Evolutionary conservation across 2,888 invertebrate genomes (phyloP).

Genomic region (Perizoma affinitatum): DNA sequence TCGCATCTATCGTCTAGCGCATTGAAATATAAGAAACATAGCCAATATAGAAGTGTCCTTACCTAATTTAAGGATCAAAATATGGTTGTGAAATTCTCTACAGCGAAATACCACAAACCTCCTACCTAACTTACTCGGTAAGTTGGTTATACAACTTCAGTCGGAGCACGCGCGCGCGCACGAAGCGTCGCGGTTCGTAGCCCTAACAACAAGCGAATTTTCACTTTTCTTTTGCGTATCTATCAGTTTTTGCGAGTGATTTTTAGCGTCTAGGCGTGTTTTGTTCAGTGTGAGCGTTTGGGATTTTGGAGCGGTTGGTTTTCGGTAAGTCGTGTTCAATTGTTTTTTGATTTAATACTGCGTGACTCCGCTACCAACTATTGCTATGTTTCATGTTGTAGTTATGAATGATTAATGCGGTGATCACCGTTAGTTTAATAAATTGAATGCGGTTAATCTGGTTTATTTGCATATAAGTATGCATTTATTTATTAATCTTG

Average conservation of each 20-base stretch:
- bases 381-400: too few species aligned
- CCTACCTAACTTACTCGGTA: conserved; percentile 46
- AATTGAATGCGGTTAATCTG: too few species aligned
- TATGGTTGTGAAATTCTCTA: conserved; percentile 20
- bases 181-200: conserved; percentile 49
- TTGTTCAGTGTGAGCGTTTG: conserved; percentile 13
- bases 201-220: conserved; percentile 45
- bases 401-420: too few species aligned
- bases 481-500: too few species aligned
- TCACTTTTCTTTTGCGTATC: conserved; percentile 45
- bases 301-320: conserved; percentile 19
- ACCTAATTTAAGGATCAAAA: conserved; percentile 19
- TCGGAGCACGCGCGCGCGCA: conserved; percentile 52
- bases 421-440: too few species aligned
- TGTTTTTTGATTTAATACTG: background rate
- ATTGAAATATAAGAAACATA: conserved; percentile 3
- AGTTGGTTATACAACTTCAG: conserved; percentile 58
- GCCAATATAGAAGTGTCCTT: conserved; percentile 13
- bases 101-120: conserved; percentile 35
- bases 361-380: too few species aligned
- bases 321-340: conserved; percentile 13
- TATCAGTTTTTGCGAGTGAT: conserved; percentile 16
- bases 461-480: too few species aligned
- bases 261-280: conserved; percentile 7
- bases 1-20: background rate